Base-by-base conservation (phyloP, 2,113 vertebrate species). In the Carettochelys insculpta region DNA sequence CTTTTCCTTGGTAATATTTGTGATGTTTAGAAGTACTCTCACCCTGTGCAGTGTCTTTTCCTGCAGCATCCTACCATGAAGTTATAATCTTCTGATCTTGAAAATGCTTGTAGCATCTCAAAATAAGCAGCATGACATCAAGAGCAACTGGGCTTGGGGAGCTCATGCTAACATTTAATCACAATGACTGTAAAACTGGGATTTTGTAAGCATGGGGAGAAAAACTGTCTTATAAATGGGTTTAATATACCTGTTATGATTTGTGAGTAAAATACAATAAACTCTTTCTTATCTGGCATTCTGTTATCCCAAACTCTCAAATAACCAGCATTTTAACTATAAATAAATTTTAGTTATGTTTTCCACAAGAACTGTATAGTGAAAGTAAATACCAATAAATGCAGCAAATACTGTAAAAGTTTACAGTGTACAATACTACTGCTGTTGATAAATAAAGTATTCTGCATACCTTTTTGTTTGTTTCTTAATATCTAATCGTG, bases 201-300 rank as follows among this genome's bases (percentile, higher is more conserved):
- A 47, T 85, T 5, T 53, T 83, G 5, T 81, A 75, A 80, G 77
- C 43, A 83, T 11, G 84, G 47, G 68, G 92, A 85, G 51, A 27
- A 75, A 92, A 91, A 45, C 53, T 1, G 3, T 3, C 73, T 43
- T 79, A 73, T 89, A n/a, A 87, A 38, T 65, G 1, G 1, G 51
- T 80, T 94, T 78, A 94, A 86, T 19, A 68, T 93, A 91, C 82
- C 79, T 2, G 12, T 88, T 61, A 80, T 17, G 34, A 93, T 47
- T 88, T 88, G 79, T 58, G 48, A 79, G 53, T 13, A 76, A 13
- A 75, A 90, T 22, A n/a, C n/a, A n/a, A n/a, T n/a, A n/a, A n/a
- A n/a, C n/a, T n/a, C n/a, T n/a, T n/a, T n/a, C n/a, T n/a, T n/a
- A n/a, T n/a, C n/a, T n/a, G n/a, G n/a, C n/a, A n/a, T n/a, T n/a